A percentile compares a stretch with the other conserved stretches of the same genome.
phyloP scores from a whole-genome alignment of 1,140 invertebrate species.

The Drosophila tropicalis region DNA sequence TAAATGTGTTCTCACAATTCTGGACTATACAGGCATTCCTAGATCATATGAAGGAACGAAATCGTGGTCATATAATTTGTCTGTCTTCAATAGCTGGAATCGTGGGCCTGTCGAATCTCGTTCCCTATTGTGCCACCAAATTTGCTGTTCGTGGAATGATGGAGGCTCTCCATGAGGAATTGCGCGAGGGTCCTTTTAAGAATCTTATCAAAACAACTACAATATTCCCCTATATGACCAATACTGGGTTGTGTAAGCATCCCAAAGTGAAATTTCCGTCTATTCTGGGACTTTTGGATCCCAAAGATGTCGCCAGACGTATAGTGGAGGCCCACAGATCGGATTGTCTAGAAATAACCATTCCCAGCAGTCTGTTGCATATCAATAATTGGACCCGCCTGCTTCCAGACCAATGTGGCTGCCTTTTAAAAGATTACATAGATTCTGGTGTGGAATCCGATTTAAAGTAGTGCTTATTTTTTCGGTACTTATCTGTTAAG shows the following conservation, averaged over 20 bases:
- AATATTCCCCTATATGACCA: conserved; percentile 92
- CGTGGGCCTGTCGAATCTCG: conserved; percentile 88
- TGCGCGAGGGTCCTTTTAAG: conserved; percentile 84
- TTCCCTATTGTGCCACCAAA: conserved; percentile 92
- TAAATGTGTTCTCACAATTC: conserved; percentile 90
- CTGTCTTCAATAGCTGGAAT: conserved; percentile 91
- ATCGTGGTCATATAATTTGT: conserved; percentile 91
- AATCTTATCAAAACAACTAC: conserved; percentile 89
- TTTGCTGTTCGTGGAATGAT: conserved; percentile 90
- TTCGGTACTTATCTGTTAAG: not conserved
- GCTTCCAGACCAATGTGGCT: conserved; percentile 83
- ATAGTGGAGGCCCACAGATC: conserved; percentile 88
- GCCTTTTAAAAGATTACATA: conserved; percentile 84
- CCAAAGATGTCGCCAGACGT: conserved; percentile 86
- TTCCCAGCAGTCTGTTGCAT: conserved; percentile 84
- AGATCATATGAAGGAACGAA: conserved; percentile 89
- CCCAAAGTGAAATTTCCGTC: conserved; percentile 89
- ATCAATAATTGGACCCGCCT: conserved; percentile 82
- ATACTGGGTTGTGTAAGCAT: conserved; percentile 92
- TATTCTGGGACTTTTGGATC: conserved; percentile 87
- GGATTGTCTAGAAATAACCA: conserved; percentile 84
- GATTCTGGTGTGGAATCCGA: conserved; percentile 85
- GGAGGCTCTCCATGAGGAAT: conserved; percentile 89
- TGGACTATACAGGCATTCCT: conserved; percentile 91
- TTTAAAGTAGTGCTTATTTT: conserved; percentile 48